Conservation (phyloP, 2,797 vertebrate species). For the Aeoliscus strigatus region DNA sequence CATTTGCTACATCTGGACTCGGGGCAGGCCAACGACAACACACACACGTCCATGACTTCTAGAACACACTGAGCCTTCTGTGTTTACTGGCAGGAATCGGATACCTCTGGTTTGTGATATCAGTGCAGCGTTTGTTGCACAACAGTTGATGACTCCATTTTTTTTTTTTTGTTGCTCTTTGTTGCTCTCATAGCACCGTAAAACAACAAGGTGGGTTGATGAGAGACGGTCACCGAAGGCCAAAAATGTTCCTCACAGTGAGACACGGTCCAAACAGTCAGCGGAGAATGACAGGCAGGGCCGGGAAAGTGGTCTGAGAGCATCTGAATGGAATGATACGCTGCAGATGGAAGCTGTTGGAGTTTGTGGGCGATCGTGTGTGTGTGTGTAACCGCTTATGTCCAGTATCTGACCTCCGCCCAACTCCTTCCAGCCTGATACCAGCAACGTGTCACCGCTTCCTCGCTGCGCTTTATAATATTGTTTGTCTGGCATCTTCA, state of each 20-base stretch:
- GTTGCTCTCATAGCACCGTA: conserved; percentile 28
- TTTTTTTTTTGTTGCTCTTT: conserved; percentile 21
- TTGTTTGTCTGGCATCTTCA: conserved; percentile 55
- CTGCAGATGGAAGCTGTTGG: conserved; percentile 36
- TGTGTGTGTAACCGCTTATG: background rate
- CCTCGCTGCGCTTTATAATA: conserved; percentile 43
- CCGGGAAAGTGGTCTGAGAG: conserved; percentile 35
- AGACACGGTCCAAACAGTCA: conserved; percentile 49
- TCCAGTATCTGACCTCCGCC: conserved; percentile 12
- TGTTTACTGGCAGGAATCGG: conserved; percentile 46
- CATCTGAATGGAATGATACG: conserved; percentile 53
- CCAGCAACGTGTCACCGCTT: conserved; percentile 37
- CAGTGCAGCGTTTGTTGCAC: conserved; percentile 35
- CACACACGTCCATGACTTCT: conserved; percentile 25
- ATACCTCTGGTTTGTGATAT: conserved; percentile 31
- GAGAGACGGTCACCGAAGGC: conserved; percentile 20
- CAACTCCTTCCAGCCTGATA: conserved; percentile 21
- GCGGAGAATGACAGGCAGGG: conserved; percentile 42
- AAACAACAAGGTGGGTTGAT: conserved; percentile 32
- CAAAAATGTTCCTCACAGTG: conserved; percentile 43
- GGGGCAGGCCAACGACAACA: conserved; percentile 43
- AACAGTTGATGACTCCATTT: conserved; percentile 31
- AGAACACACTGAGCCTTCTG: conserved; percentile 31
- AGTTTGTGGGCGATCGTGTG: conserved; percentile 27
- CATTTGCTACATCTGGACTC: conserved; percentile 38